Evolutionary conservation across 2,797 vertebrate species (phyloP), one percentile per base, ranked within the genome.

Genomic region (Sebastes elongatus): DNA sequence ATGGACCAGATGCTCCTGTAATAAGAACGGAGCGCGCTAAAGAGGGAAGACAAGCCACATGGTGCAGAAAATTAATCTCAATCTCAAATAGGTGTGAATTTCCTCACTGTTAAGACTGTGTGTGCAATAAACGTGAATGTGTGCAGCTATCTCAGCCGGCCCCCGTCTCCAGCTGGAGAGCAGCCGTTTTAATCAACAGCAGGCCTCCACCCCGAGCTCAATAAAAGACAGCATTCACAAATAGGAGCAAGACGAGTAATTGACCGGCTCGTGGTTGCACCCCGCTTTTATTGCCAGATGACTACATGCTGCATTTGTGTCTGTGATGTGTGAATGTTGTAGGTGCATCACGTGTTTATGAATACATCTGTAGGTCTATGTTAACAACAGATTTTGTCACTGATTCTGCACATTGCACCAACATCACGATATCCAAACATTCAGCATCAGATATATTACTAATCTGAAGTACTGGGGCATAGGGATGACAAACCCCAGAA

Each of bases 1-100:
- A 87, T 74, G 84, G 91, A 93, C 88, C 93, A 94, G 93, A 94
- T 94, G 94, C 89, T 89, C 30, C 89, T 56, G 79, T 92, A 92
- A 93, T 92, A 92, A 92, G 92, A 90, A 70, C 67, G 89, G 87
- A 82, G 80, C 84, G 70, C 78, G 92, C 92, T 93, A 93, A 94
- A 92, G 92, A 93, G 89, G 89, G 88, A 87, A 90, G 93, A 93
- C 91, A 90, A 92, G 93, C 91, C 92, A 92, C 92, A 93, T 91
- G 92, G 91, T 93, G 93, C 90, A 93, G 92, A 93, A 93, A 93
- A 93, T 94, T 91, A 92, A 94, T 94, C 94, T 94, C 88, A 93
- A 94, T 93, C 91, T 91, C 88, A 86, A 92, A 92, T 89, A 82
- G 89, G 91, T 87, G 91, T 91, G 91, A 87, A 91, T 92, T 90